Evolutionary conservation across 2,113 vertebrate genomes (phyloP).

Genomic region (Syngnathus scovelli): DNA sequence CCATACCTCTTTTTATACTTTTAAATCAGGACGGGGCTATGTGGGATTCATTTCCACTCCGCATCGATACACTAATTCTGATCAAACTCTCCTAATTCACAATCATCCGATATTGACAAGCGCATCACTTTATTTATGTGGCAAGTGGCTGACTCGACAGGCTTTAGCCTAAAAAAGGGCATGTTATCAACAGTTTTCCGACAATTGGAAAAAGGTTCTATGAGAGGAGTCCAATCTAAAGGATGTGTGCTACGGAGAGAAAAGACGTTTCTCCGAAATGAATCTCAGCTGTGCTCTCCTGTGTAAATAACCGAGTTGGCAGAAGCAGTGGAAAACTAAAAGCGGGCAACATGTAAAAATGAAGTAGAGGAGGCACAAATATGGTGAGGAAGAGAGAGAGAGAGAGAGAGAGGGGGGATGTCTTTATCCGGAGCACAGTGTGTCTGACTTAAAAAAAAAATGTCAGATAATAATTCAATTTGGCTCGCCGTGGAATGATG

Average conservation of each 20-base stretch:
- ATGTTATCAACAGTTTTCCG: background rate
- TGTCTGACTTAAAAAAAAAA: constrained; percentile 15
- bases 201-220: background rate
- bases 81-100: constrained; percentile 21
- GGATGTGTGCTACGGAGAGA: background rate
- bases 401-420: constrained; percentile 14
- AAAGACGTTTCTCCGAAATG: background rate
- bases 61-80: background rate
- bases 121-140: background rate
- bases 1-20: background rate
- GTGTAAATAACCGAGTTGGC: constrained; percentile 1
- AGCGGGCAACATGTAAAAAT: background rate
- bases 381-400: constrained; percentile 23
- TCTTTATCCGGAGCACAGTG: constrained; percentile 40
- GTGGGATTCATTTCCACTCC: constrained; percentile 20
- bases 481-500: background rate
- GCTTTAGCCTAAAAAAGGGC: background rate
- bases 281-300: constrained; percentile 1
- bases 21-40: constrained; percentile 5
- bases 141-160: background rate
- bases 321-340: constrained; percentile 6
- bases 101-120: background rate
- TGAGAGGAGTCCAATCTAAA: background rate
- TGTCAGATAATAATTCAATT: background rate
- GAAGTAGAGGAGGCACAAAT: constrained; percentile 11